Conservation (phyloP, 1,140 invertebrate genomes). For the Calosoma granatense region DNA sequence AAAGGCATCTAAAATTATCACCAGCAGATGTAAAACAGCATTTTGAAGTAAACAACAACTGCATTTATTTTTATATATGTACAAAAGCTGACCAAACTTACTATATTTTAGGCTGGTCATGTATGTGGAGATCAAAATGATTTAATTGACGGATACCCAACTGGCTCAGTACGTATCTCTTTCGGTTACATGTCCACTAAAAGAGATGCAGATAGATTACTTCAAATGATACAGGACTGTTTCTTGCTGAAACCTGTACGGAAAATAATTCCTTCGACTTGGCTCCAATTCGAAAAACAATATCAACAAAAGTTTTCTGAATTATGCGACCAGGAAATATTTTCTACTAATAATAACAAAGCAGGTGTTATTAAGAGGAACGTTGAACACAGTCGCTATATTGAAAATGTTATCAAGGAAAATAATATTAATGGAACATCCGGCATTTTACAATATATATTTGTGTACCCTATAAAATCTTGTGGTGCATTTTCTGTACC, state of each 20-base stretch:
- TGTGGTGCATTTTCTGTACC: constrained; percentile 67
- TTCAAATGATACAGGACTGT: constrained; percentile 64
- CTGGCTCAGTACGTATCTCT: constrained; percentile 84
- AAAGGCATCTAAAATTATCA: constrained; percentile 62
- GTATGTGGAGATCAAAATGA: constrained; percentile 86
- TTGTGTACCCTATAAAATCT: constrained; percentile 90
- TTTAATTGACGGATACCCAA: constrained; percentile 79
- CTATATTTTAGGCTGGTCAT: constrained; percentile 73
- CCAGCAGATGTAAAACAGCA: constrained; percentile 62
- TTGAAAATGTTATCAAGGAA: not conserved
- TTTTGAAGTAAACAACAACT: constrained; percentile 47
- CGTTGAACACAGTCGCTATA: not conserved
- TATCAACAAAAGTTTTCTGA: constrained; percentile 14
- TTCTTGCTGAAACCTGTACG: constrained; percentile 39
- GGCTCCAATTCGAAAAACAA: constrained; percentile 22
- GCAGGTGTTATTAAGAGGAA: not conserved
- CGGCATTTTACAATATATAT: constrained; percentile 48
- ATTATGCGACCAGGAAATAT: not conserved
- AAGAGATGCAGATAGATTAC: constrained; percentile 58
- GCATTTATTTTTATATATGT: constrained; percentile 2
- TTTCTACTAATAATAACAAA: constrained; percentile 16
- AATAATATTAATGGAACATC: constrained; percentile 8
- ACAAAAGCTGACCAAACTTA: constrained; percentile 7
- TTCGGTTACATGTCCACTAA: constrained; percentile 85
- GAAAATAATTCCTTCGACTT: constrained; percentile 21